Conservation (phyloP, 2,113 vertebrate genomes). For the Acrocephalus kingi region DNA sequence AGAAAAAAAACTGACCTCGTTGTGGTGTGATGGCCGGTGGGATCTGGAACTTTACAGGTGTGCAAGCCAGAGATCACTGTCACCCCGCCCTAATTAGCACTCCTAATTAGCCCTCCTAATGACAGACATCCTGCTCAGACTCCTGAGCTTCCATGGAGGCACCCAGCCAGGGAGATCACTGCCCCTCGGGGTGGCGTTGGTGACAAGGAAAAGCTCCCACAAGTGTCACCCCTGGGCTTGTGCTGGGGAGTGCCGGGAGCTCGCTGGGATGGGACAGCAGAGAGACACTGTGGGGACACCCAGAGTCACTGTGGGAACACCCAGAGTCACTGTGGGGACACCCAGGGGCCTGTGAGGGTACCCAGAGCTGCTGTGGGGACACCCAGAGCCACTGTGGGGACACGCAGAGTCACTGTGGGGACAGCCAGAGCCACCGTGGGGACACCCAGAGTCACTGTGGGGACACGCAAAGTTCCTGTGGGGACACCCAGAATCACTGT, state of each 20-base stretch:
- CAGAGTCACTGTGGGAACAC: no score
- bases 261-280: accelerated
- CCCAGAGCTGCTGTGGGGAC: not conserved
- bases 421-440: not conserved
- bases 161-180: accelerated
- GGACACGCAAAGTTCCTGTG: no score
- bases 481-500: no score
- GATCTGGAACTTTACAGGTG: not conserved
- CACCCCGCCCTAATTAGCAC: not conserved
- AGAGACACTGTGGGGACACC: not conserved
- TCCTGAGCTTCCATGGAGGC: not conserved
- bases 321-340: not conserved
- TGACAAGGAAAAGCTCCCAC: not conserved
- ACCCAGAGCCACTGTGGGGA: no score
- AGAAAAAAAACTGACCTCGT: accelerated
- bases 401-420: no score
- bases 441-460: no score
- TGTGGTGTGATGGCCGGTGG: not conserved
- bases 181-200: accelerated
- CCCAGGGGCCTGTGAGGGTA: not conserved
- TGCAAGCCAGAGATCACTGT: not conserved
- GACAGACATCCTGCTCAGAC: not conserved
- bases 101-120: not conserved
- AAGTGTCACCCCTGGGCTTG: accelerated
- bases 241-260: not conserved